Base-by-base conservation (phyloP, 2,888 invertebrate genomes). In the Agonum fuliginosum region DNA sequence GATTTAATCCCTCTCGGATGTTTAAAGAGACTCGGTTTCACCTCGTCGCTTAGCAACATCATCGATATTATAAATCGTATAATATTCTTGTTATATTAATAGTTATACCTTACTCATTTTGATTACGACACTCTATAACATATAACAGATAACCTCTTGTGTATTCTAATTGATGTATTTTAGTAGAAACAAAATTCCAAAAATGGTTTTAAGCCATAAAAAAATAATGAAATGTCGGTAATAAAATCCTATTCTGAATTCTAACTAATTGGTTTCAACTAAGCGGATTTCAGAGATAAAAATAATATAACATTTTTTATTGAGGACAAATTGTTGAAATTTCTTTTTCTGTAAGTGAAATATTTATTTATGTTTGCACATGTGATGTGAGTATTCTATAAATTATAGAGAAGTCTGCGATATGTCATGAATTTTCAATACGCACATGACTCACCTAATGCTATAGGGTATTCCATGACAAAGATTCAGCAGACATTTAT, bases 161-260 rank as follows among this genome's bases (percentile, higher is more conserved):
- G n/a, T n/a, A n/a, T n/a, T n/a, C n/a, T n/a, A n/a, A n/a, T n/a
- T n/a, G n/a, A n/a, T n/a, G n/a, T n/a, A n/a, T n/a, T n/a, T n/a
- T n/a, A n/a, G n/a, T n/a, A n/a, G n/a, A n/a, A n/a, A n/a, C 54
- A n/a, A 22, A 51, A 24, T 54, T 54, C 24, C 24, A 22, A 24
- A 22, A 54, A 20, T 54, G 54, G 22, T 24, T 24, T 54, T 54
- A 54, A 54, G 12, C 10, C 12, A 22, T 54, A 22, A 22, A 54
- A 22, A 54, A 54, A n/a, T 22, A 37, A 54, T 54, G 24, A 54
- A 54, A 54, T 54, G 24, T 24, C 2, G n/a, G 54, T 1, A 24
- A 54, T 54, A 54, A 54, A 54, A 54, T n/a, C n/a, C 54, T 24
- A 54, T 24, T n/a, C n/a, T n/a, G n/a, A n/a, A 54, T 54, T 24